These are phyloP conservation scores for Percopsis transmontana DNA, from an alignment of 2,113 vertebrate genomes.

Conservation along the genomic window DNA sequence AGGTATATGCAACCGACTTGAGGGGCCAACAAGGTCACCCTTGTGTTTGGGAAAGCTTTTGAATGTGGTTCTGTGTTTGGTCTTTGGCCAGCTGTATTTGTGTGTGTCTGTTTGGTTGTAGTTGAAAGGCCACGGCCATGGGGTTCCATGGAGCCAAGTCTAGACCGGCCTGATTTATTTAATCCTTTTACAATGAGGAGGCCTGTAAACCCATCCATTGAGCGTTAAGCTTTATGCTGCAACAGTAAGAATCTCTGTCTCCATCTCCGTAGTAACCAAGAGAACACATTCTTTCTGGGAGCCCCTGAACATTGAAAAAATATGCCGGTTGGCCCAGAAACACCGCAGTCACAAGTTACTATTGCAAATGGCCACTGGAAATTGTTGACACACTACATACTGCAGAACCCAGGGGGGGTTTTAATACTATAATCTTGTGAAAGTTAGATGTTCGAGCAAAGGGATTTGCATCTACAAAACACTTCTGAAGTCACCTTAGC, in stretches of 20 bases:
- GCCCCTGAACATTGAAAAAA: constrained; percentile 57
- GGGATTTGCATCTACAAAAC: too few species aligned
- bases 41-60: constrained; percentile 36
- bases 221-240: constrained; percentile 68
- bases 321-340: constrained; percentile 39
- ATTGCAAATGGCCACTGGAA: constrained; percentile 50
- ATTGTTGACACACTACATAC: constrained; percentile 40
- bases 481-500: not conserved
- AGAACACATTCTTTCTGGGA: constrained; percentile 73
- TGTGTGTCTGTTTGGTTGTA: constrained; percentile 56
- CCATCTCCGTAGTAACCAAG: constrained; percentile 70
- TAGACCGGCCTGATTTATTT: constrained; percentile 73
- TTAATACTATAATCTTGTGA: not conserved
- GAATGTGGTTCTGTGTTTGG: constrained; percentile 41
- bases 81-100: constrained; percentile 58
- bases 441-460: too few species aligned
- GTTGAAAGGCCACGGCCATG: constrained; percentile 42
- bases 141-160: constrained; percentile 48
- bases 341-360: constrained; percentile 44
- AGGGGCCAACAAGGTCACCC: constrained; percentile 52
- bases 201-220: constrained; percentile 72
- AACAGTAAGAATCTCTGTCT: constrained; percentile 71
- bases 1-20: constrained; percentile 54
- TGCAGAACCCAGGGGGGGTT: not conserved
- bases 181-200: constrained; percentile 68